A percentile compares a stretch with the other conserved stretches of the same genome.
phyloP scores from a whole-genome alignment of 2,888 invertebrate genomes.

The Pristionchus arcanus region DNA sequence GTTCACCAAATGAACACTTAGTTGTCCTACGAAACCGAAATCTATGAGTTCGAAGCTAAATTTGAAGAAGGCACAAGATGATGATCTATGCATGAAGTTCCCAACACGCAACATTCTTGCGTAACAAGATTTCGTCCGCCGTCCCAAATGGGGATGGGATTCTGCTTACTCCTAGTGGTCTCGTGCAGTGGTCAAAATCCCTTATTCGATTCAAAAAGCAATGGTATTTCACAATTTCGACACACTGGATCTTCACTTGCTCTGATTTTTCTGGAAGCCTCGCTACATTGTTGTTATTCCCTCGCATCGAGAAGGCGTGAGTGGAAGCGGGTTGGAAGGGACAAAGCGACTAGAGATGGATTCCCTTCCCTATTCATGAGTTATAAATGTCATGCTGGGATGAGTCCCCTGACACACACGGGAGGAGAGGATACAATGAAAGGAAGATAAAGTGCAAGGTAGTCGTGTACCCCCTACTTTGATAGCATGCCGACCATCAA shows the following conservation, averaged over 20 bases:
- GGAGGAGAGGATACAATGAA: background rate
- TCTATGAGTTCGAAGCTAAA: no score
- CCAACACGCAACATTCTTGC: background rate
- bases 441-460: background rate
- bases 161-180: background rate
- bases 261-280: background rate
- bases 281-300: background rate
- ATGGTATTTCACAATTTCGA: background rate
- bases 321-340: background rate
- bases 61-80: background rate
- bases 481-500: background rate
- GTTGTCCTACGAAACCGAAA: no score
- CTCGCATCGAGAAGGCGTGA: background rate
- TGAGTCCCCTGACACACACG: background rate
- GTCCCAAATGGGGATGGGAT: background rate
- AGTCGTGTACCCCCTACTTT: background rate
- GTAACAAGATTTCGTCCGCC: background rate
- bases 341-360: constrained; percentile 28
- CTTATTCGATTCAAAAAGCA: no score
- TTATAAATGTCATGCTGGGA: constrained; percentile 35
- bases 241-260: background rate
- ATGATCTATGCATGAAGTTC: background rate
- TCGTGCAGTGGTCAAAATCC: background rate
- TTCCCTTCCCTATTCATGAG: constrained; percentile 37
- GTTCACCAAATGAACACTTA: background rate